Evolutionary conservation across 2,113 vertebrate genomes (phyloP).

Genomic region (Eclectus roratus): DNA sequence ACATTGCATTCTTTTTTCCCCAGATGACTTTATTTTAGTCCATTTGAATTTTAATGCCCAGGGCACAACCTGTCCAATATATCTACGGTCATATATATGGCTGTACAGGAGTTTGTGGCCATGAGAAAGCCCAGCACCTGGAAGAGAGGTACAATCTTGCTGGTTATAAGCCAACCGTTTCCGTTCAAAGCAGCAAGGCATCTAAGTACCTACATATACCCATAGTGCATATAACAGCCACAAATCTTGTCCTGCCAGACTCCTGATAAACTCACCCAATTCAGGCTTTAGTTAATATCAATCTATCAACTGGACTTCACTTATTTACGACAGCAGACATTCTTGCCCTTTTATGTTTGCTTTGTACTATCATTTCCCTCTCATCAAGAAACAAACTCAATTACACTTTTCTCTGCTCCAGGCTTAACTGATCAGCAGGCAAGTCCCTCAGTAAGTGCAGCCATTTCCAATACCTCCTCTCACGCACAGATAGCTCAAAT

Average conservation of each 20-base stretch:
- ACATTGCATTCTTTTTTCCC: not conserved
- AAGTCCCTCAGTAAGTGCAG: slow-evolving; percentile 1
- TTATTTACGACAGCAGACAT: not conserved
- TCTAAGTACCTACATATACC: fast-evolving
- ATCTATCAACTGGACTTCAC: fast-evolving
- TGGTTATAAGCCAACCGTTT: not conserved
- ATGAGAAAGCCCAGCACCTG: not conserved
- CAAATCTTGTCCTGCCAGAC: fast-evolving
- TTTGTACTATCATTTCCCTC: not conserved
- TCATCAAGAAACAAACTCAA: slow-evolving; percentile 53
- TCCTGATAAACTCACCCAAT: not conserved
- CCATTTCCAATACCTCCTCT: not conserved
- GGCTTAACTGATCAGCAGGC: slow-evolving; percentile 16
- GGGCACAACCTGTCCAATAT: not conserved
- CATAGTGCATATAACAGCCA: fast-evolving
- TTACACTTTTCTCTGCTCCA: slow-evolving; percentile 26
- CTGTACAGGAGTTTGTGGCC: not conserved
- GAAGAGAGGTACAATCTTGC: not conserved
- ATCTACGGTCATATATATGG: fast-evolving
- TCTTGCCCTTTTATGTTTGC: not conserved
- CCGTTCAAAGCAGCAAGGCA: not conserved
- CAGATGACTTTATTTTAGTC: not conserved
- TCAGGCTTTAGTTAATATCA: not conserved
- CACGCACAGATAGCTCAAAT: not conserved
- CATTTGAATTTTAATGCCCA: not conserved